A percentile compares a stretch with the other conserved stretches of the same genome.
Evolutionary conservation across 2,888 invertebrate genomes (phyloP).

Genomic region (Cyclophora punctaria): DNA sequence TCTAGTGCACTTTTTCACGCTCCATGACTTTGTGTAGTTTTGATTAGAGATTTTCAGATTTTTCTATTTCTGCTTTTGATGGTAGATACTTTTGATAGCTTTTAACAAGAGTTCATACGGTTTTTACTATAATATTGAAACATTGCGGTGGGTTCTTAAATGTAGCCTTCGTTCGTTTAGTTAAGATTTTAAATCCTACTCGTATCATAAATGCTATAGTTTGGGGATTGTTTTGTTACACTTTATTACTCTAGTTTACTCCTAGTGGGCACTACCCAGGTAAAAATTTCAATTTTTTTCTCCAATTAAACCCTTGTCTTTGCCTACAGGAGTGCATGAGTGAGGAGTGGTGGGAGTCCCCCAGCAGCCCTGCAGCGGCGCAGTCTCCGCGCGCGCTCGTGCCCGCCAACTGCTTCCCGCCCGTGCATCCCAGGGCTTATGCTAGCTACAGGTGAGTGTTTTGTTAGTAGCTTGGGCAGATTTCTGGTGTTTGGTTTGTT

Average conservation of each 20-base stretch:
- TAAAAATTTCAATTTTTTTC: not conserved
- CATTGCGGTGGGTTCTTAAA: too few species aligned
- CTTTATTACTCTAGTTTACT: not conserved
- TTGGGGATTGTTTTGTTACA: too few species aligned
- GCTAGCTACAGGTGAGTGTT: constrained; percentile 51
- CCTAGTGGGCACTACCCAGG: not conserved
- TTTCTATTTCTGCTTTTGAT: too few species aligned
- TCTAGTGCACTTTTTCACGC: constrained; percentile 45
- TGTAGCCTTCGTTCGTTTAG: too few species aligned
- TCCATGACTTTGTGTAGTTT: constrained; percentile 24
- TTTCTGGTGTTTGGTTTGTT: not conserved
- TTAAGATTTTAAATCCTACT: too few species aligned
- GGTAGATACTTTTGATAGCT: too few species aligned
- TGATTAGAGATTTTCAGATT: constrained; percentile 1
- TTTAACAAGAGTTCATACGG: too few species aligned
- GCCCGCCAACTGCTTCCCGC: constrained; percentile 59
- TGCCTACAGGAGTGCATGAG: constrained; percentile 28
- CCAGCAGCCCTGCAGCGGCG: constrained; percentile 58
- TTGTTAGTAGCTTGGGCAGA: not conserved
- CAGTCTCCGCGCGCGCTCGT: constrained; percentile 57
- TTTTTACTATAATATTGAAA: too few species aligned
- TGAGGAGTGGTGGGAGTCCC: constrained; percentile 54
- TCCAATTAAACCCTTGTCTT: not conserved
- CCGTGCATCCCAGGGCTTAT: constrained; percentile 42
- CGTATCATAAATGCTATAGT: too few species aligned